Base-by-base conservation (phyloP, 1,140 invertebrate species). In the Pristionchus pacificus region DNA sequence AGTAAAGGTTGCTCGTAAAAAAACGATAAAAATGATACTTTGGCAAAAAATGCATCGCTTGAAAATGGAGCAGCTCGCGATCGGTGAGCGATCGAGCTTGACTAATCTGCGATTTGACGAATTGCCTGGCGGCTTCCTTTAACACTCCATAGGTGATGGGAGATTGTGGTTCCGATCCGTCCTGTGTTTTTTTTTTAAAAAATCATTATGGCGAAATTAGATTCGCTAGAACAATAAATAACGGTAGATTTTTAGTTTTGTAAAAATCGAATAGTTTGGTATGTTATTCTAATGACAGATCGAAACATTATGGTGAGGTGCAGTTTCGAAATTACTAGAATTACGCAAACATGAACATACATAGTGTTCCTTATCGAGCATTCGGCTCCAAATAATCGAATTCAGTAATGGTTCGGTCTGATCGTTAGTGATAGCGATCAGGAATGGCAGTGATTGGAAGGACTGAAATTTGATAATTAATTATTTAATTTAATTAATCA, bases 381-480 rank as follows among this genome's bases (percentile, higher is more conserved):
- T 29, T 66, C 70, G 30, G 14, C 73, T 55, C 75, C 75, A 76
- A 64, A 76, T 67, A 25, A 76, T 76, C 1, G 72, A 74, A n/a
- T 67, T 65, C 1, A 76, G 55, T 14, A 76, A 65, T 1, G 75
- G 72, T 65, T 74, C 74, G 0, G 72, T 76, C 32, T 74, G 75
- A 32, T 76, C 75, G 31, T 76, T 76, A 25, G 72, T 76, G 62
- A 76, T 76, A 15, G 75, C 75, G 49, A 76, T 76, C 31, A 76
- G 59, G 70, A 76, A 76, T 14, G 75, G 74, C 32, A 76, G 72
- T n/a, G 74, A 74, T 3, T 71, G 27, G 1, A 76, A 27, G 0
- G 74, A 68, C 75, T 76, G 62, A 75, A 75, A 65, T 19, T 10
- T n/a, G n/a, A n/a, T n/a, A n/a, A n/a, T n/a, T n/a, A n/a, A n/a